Base-by-base conservation (phyloP, 2,888 invertebrate species). In the Chalcosyrphus nemorum region DNA sequence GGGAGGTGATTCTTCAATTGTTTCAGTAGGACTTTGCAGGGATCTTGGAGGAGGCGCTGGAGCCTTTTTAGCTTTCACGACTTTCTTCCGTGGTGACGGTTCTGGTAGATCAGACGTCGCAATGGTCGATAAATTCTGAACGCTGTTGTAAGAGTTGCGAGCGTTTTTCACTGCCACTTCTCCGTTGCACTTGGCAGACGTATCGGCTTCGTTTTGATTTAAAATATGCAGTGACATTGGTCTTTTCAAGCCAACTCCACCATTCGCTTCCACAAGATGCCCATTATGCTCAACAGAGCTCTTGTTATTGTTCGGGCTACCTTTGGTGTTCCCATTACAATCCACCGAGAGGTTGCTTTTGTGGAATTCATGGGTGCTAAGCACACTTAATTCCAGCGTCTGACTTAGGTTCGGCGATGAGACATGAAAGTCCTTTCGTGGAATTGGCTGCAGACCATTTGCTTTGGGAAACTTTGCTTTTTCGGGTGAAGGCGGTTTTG, bases 361-460 rank as follows among this genome's bases (percentile, higher is more conserved):
- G 45, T 86, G 86, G 21, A 87, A 86, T 5, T 86, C 86, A 24
- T 76, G 75, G 17, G 57, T 38, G 32, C 61, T 61, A 6, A 81
- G 68, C 2, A 50, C 43, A 17, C 43, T 80, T 11, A 85, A 29
- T 38, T 87, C 87, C 9, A 71, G 65, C 7, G 41, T 27, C 7
- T 81, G 68, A 29, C 71, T 81, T 68, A 91, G 82, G 84, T 91
- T 91, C 5, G 91, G 91, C 19, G 91, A 89, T 29, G 92, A 92
- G 57, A 90, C 89, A 75, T 89, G 90, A 35, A 91, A 88, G 68
- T 91, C 90, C 19, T 89, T 91, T 4, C 88, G 88, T 27, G 88
- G 87, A 50, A 88, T 80, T 1, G 56, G 35, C 15, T 43, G 35
- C n/a, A 78, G 9, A 2, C 63, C 71, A 13, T 63, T 52, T n/a